phyloP scores from a whole-genome alignment of 1,140 invertebrate genomes.

The Camponotus floridanus region DNA sequence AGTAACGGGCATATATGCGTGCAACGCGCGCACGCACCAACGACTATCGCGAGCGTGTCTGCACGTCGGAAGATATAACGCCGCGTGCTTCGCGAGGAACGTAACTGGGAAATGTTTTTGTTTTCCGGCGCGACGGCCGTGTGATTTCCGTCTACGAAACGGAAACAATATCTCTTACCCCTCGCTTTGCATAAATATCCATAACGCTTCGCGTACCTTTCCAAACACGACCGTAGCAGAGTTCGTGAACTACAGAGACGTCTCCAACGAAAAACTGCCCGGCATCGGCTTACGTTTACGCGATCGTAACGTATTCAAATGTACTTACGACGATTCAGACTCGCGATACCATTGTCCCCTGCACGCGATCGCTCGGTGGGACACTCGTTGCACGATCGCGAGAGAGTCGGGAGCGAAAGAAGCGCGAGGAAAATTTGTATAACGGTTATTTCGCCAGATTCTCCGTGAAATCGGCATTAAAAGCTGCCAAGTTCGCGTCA shows the following conservation, averaged over 20 bases:
- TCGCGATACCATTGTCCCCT: conserved; percentile 42
- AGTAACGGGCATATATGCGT: conserved; percentile 58
- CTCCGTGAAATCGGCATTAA: conserved; percentile 33
- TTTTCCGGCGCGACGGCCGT: conserved; percentile 19
- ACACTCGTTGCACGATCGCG: neutral
- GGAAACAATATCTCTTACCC: conserved; percentile 45
- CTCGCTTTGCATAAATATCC: conserved; percentile 57
- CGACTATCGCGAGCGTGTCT: conserved; percentile 3
- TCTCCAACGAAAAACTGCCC: conserved; percentile 16
- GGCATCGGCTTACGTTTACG: conserved; percentile 35
- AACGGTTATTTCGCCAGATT: conserved; percentile 35
- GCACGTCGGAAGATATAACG: conserved; percentile 46
- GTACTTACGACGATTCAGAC: conserved; percentile 23
- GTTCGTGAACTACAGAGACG: conserved; percentile 24
- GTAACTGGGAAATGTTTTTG: conserved; percentile 29
- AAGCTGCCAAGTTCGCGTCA: conserved; percentile 31
- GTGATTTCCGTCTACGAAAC: conserved; percentile 42
- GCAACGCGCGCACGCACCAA: conserved; percentile 9
- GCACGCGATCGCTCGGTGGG: conserved; percentile 32
- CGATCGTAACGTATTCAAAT: conserved; percentile 49
- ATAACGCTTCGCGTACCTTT: conserved; percentile 40
- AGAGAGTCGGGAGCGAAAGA: neutral
- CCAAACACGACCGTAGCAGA: neutral
- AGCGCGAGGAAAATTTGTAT: conserved; percentile 42
- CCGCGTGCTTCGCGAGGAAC: neutral